Conservation (phyloP, 1,140 invertebrate species). For the Alviniconcha marisindica region DNA sequence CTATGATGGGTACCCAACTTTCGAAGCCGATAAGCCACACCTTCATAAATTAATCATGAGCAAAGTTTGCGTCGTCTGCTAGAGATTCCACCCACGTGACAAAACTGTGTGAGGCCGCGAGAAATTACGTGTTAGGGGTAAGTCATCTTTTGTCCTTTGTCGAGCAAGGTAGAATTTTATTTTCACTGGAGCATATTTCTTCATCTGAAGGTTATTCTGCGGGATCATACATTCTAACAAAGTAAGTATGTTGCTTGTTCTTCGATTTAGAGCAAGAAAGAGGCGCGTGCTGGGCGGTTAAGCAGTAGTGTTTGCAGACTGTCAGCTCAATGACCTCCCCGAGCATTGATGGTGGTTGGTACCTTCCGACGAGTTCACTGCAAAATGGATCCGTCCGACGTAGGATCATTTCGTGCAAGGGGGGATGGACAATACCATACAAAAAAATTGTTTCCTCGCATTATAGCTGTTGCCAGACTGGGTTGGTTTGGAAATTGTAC, state of each 20-base stretch:
- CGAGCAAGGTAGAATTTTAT: neutral
- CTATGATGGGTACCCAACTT: too few species aligned
- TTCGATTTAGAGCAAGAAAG: neutral
- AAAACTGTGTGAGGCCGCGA: slow-evolving; percentile 38
- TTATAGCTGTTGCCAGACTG: neutral
- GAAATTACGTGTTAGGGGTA: slow-evolving; percentile 42
- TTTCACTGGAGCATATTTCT: neutral
- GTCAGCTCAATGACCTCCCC: slow-evolving; percentile 22
- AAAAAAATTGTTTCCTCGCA: neutral
- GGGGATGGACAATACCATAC: slow-evolving; percentile 28
- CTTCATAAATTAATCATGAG: too few species aligned
- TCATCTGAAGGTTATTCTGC: neutral
- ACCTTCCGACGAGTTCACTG: slow-evolving; percentile 39
- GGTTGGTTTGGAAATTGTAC: neutral
- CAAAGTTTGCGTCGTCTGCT: too few species aligned
- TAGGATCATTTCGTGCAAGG: slow-evolving; percentile 42
- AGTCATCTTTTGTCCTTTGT: slow-evolving; percentile 25
- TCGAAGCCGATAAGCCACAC: too few species aligned
- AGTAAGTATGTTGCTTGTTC: neutral
- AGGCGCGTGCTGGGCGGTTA: neutral
- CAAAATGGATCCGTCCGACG: slow-evolving; percentile 49
- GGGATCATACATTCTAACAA: neutral
- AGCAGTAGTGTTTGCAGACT: neutral
- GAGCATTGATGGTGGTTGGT: slow-evolving; percentile 30
- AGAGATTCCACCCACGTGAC: slow-evolving; percentile 3